These are phyloP conservation scores for Cheiracanthium punctorium DNA, from an alignment of 2,888 invertebrate species.

Conservation along the genomic window DNA sequence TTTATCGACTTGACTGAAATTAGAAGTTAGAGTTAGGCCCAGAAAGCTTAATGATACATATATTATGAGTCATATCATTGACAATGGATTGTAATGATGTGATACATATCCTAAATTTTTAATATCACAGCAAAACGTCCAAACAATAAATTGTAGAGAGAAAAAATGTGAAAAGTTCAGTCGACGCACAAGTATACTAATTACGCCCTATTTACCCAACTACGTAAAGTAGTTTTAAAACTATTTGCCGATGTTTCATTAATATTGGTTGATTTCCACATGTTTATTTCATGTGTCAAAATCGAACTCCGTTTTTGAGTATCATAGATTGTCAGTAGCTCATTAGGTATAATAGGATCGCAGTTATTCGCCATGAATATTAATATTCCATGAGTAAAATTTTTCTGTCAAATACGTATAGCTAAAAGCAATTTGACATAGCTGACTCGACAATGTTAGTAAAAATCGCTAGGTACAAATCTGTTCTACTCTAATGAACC, in stretches of 20 bases:
- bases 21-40: constrained; percentile 53
- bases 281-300: too few relatives aligned
- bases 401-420: background rate
- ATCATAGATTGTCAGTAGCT: background rate
- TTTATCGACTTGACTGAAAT: constrained; percentile 60
- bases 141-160: constrained; percentile 54
- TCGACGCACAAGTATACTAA: constrained; percentile 63
- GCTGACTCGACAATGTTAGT: background rate
- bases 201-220: constrained; percentile 46
- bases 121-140: constrained; percentile 67
- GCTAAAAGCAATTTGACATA: background rate
- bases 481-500: too few relatives aligned
- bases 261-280: too few relatives aligned
- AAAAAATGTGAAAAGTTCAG: constrained; percentile 50
- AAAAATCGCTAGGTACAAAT: background rate
- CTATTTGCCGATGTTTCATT: background rate
- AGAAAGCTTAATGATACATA: constrained; percentile 50
- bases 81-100: constrained; percentile 66
- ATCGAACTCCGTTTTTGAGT: too few relatives aligned
- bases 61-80: constrained; percentile 67
- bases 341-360: background rate
- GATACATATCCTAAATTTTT: constrained; percentile 69
- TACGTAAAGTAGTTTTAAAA: constrained; percentile 12
- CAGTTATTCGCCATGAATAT: background rate
- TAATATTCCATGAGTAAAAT: background rate